phyloP scores from a whole-genome alignment of 2,797 vertebrate species.

The Sebastes cheni region DNA sequence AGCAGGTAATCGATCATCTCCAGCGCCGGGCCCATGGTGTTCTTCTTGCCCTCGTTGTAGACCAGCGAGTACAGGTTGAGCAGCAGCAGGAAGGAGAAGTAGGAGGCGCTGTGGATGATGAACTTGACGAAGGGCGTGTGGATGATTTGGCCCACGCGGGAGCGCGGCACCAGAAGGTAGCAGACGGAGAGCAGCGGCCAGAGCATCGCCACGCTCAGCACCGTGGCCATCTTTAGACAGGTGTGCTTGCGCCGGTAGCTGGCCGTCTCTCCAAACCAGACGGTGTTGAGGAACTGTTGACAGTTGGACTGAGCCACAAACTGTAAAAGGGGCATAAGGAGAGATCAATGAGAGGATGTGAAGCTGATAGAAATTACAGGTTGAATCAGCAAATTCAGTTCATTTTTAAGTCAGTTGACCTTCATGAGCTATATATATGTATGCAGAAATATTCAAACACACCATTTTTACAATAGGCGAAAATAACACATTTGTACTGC shows the following conservation, averaged over 20 bases:
- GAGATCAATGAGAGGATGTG: background rate
- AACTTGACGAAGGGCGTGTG: slow-evolving; percentile 99
- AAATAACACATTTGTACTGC: too few species aligned
- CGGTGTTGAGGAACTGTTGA: slow-evolving; percentile 98
- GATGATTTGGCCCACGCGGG: slow-evolving; percentile 94
- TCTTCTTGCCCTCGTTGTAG: slow-evolving; percentile 95
- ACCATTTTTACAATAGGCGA: too few species aligned
- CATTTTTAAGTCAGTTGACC: background rate
- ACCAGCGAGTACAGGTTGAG: slow-evolving; percentile 97
- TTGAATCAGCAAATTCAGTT: background rate
- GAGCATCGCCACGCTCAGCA: slow-evolving; percentile 91
- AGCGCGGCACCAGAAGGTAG: slow-evolving; percentile 95
- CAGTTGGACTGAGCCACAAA: slow-evolving; percentile 99
- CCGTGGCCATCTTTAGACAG: slow-evolving; percentile 94
- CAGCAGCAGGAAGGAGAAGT: slow-evolving; percentile 95
- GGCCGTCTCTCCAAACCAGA: slow-evolving; percentile 98
- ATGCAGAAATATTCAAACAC: too few species aligned
- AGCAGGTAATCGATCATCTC: slow-evolving; percentile 96
- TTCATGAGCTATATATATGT: background rate
- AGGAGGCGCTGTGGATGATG: slow-evolving; percentile 98
- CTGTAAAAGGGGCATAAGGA: slow-evolving; percentile 67
- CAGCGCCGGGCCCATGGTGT: slow-evolving; percentile 94
- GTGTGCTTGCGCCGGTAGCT: slow-evolving; percentile 97
- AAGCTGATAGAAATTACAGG: background rate
- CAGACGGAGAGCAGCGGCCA: slow-evolving; percentile 97